A percentile compares a stretch with the other conserved stretches of the same genome.
Evolutionary conservation across 1,140 invertebrate genomes (phyloP).

Genomic region (Drosophila asahinai): DNA sequence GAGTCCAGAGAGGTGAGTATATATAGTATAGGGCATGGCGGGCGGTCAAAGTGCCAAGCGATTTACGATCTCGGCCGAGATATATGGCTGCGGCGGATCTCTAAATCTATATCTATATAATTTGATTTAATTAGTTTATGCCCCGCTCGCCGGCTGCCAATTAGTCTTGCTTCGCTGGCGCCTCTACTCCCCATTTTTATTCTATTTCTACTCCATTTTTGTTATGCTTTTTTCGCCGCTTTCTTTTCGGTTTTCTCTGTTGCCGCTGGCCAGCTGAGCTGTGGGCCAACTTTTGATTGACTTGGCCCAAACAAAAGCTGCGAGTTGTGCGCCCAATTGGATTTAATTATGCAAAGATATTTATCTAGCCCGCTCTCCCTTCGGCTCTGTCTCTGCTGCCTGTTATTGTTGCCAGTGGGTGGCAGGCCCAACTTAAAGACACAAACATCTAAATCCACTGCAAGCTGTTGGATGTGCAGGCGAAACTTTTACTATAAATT

Average conservation of each 20-base stretch:
- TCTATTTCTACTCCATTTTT: constrained; percentile 8
- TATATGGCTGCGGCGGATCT: constrained; percentile 49
- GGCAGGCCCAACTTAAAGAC: constrained; percentile 7
- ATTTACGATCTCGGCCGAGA: constrained; percentile 72
- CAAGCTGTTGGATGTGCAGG: constrained; percentile 28
- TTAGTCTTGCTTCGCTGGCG: constrained; percentile 63
- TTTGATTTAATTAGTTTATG: constrained; percentile 75
- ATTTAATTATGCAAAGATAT: constrained; percentile 75
- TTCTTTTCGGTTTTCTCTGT: background rate
- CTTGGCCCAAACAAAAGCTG: constrained; percentile 66
- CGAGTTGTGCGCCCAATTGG: constrained; percentile 73
- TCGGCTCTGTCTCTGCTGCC: background rate
- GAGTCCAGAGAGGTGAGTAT: no score
- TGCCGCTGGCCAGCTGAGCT: constrained; percentile 8
- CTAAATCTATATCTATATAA: constrained; percentile 44
- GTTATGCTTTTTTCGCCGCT: background rate
- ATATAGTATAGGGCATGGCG: constrained; percentile 1
- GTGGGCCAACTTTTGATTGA: constrained; percentile 71
- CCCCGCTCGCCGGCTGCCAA: constrained; percentile 59
- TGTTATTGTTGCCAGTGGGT: constrained; percentile 10
- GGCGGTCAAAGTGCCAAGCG: constrained; percentile 55
- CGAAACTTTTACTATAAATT: constrained; percentile 42
- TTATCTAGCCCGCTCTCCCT: constrained; percentile 20
- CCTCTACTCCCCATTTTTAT: background rate
- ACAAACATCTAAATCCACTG: constrained; percentile 39